Evolutionary conservation across 2,797 vertebrate species (phyloP), one percentile per base, ranked within the genome.

Genomic region (Lindbergichthys nudifrons): DNA sequence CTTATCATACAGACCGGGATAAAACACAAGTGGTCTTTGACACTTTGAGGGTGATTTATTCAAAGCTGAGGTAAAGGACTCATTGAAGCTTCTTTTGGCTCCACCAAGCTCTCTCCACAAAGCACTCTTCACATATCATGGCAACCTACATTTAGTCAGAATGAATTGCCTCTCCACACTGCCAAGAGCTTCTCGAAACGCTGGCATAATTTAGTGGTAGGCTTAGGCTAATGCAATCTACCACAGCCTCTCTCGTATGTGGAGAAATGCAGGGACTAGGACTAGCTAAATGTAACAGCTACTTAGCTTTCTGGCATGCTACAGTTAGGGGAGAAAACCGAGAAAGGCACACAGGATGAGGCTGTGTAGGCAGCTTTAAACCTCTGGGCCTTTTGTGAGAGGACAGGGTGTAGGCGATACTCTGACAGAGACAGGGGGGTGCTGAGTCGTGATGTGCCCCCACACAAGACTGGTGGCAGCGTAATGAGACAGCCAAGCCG

Each of bases 401-500:
- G 71, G 65, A 81, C 70, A 41, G 42, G 50, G 56, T 73, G 73
- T 26, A 57, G 84, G 70, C 73, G 74, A 82, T 56, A 61, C 32
- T 43, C 66, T 79, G 86, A 85, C 86, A 87, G 72, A 75, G 77
- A 80, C 77, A 77, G 75, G 57, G 60, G 77, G 79, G 77, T 80
- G 76, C 74, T 73, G 76, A 80, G 76, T 80, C 60, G 64, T 65
- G 73, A 83, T 80, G 78, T 75, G 73, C 79, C 82, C 74, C 73
- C 69, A 73, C 71, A 68, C 76, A 73, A 52, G 64, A 81, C 77
- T 78, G 30, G 53, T 84, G 76, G 69, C 83, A 66, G 63, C 43
- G 77, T 92, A 92, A 94, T 90, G 88, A 91, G 87, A 85, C 88
- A 88, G 82, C 77, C 79, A 59, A 50, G 58, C 30, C 64, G 64